A percentile compares a stretch with the other conserved stretches of the same genome.
These are phyloP conservation scores for Sphinx pinastri DNA, from an alignment of 2,888 invertebrate genomes.

Conservation along the genomic window DNA sequence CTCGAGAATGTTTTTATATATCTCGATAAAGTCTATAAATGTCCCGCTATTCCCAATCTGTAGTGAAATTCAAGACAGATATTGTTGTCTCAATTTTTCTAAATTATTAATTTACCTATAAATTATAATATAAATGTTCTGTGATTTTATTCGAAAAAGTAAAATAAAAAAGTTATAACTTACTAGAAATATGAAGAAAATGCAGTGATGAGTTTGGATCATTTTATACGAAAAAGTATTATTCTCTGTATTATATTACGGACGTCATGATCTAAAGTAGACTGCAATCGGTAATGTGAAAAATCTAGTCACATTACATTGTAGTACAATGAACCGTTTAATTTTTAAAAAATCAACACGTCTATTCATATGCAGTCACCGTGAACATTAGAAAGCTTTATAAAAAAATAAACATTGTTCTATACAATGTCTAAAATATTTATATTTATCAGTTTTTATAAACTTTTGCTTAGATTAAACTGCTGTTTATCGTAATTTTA, in stretches of 20 bases:
- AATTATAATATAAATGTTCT: background rate
- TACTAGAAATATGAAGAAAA: constrained; percentile 62
- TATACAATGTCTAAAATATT: too few species aligned
- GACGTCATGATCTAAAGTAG: background rate
- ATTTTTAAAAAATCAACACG: background rate
- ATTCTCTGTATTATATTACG: background rate
- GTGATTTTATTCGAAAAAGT: background rate
- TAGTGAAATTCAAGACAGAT: constrained; percentile 36
- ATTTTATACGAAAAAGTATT: constrained; percentile 35
- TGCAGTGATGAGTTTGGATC: constrained; percentile 52
- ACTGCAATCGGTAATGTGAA: constrained; percentile 15
- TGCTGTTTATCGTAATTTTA: too few species aligned
- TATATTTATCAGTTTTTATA: background rate
- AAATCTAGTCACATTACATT: background rate
- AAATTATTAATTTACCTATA: background rate
- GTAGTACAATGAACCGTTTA: background rate
- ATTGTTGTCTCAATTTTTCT: constrained; percentile 31
- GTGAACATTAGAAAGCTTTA: background rate
- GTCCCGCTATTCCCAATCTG: constrained; percentile 70
- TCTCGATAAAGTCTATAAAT: constrained; percentile 69
- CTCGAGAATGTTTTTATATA: constrained; percentile 70
- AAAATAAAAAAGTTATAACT: constrained; percentile 30
- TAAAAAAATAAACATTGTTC: too few species aligned
- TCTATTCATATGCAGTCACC: constrained; percentile 1
- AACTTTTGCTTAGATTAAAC: background rate